phyloP scores from a whole-genome alignment of 2,888 invertebrate species.

The Resseliella maxima region DNA sequence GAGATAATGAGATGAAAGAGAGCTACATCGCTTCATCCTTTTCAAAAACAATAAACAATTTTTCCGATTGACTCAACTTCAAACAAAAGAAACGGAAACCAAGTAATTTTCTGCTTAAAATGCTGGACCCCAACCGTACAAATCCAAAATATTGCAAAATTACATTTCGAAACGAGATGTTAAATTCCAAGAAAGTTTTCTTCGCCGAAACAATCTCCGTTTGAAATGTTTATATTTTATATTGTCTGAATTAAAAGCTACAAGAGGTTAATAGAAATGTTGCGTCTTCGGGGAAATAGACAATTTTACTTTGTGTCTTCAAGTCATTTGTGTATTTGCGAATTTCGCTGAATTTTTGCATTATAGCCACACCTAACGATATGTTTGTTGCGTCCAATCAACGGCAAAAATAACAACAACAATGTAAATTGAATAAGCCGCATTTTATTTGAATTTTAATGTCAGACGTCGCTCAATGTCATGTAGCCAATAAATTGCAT shows the following conservation, averaged over 20 bases:
- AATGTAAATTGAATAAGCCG: conserved; percentile 40
- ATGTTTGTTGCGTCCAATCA: background rate
- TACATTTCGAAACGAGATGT: background rate
- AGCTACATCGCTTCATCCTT: conserved; percentile 4
- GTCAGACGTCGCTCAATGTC: conserved; percentile 53
- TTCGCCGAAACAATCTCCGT: background rate
- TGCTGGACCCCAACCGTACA: background rate
- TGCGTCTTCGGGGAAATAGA: background rate
- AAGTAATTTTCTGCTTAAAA: background rate
- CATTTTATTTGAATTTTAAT: conserved; percentile 6
- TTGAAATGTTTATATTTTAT: background rate
- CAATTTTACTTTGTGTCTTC: background rate
- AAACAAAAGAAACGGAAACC: conserved; percentile 29
- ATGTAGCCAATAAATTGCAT: conserved; percentile 35
- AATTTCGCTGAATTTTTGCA: background rate
- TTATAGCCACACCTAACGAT: conserved; percentile 30
- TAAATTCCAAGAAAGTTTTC: conserved; percentile 22
- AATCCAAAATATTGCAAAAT: background rate
- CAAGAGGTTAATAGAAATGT: conserved; percentile 24
- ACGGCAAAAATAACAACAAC: too few relatives aligned
- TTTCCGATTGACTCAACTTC: background rate
- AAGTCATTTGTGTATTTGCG: background rate
- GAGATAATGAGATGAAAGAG: too few relatives aligned
- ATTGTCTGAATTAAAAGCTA: background rate
- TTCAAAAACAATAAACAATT: background rate